Evolutionary conservation across 2,888 invertebrate genomes (phyloP), one percentile per base, ranked within the genome.

Genomic region (Hetaerina titia): DNA sequence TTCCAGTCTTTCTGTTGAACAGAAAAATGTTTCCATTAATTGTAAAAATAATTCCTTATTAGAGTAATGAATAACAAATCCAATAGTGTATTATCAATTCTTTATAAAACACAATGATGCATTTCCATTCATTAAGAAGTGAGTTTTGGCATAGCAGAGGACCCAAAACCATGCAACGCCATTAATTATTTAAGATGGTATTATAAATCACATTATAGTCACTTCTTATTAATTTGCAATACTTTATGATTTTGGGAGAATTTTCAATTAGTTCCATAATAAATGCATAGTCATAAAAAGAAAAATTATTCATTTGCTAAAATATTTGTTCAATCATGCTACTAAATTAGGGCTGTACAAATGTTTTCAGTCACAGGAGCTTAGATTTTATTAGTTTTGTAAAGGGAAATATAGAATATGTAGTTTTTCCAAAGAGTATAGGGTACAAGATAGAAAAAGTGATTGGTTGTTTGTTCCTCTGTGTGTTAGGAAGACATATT

Each of bases 371-470:
- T 69, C 92, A 69, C 56, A 64, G 69, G 56, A 92, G 69, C 69
- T 69, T 92, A 92, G 69, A 69, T 69, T 22, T 92, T 69, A 64
- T 92, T 92, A 64, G 69, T 92, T 69, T 64, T 56, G 17, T 56
- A 45, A 22, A 69, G 92, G 92, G 69, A 64, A 69, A 92, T 64
- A 56, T 45, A 69, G 92, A 69, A 45, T 45, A 45, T 45, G 64
- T 92, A 92, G 92, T 64, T 92, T 90, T 92, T 92, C 92, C 92
- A 92, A 92, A 92, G 92, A 92, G 69, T 92, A 56, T 92, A 92
- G 69, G 92, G 92, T 92, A 69, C 74, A 57, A 69, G 69, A 92
- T 92, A 92, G 92, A 69, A 56, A 69, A 92, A 92, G 69, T 92
- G 92, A 56, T 56, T 92, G 92, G 92, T 92, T 92, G 56, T 92